Evolutionary conservation across 2,113 vertebrate species (phyloP).

Genomic region (Forbesichthys agassizii): DNA sequence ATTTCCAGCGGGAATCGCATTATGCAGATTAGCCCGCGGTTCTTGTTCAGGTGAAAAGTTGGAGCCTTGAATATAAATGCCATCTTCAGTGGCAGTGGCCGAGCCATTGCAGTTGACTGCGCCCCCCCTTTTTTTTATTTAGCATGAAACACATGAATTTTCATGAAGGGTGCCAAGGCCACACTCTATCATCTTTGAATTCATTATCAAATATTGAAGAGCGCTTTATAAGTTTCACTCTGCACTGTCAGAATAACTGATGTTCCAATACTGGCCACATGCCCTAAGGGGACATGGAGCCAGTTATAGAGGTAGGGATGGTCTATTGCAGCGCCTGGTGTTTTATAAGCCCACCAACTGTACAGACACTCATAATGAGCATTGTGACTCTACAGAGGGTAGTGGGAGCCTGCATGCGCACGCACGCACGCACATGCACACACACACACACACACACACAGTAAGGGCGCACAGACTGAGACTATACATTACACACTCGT

Average conservation of each 20-base stretch:
- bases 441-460: background rate
- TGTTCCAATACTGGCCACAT: slow-evolving; percentile 61
- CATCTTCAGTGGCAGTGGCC: slow-evolving; percentile 15
- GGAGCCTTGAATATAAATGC: slow-evolving; percentile 46
- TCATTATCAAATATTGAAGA: slow-evolving; percentile 69
- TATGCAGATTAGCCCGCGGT: slow-evolving; percentile 6
- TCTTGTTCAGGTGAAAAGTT: slow-evolving; percentile 33
- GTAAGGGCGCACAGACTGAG: too few species aligned
- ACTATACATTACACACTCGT: background rate
- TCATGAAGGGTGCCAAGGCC: slow-evolving; percentile 47
- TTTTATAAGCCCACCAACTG: slow-evolving; percentile 66
- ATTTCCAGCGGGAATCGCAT: slow-evolving; percentile 21
- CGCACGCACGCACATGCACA: background rate
- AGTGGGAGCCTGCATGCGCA: slow-evolving; percentile 25
- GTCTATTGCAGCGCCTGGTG: slow-evolving; percentile 56
- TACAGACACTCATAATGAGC: slow-evolving; percentile 65
- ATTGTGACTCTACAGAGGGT: slow-evolving; percentile 37
- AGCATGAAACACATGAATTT: slow-evolving; percentile 48
- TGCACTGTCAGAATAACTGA: slow-evolving; percentile 65
- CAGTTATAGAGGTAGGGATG: slow-evolving; percentile 58
- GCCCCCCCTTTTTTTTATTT: slow-evolving; percentile 26
- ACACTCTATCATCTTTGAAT: slow-evolving; percentile 60
- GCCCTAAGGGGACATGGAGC: slow-evolving; percentile 55
- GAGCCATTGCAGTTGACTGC: slow-evolving; percentile 21
- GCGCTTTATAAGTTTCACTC: slow-evolving; percentile 59